Evolutionary conservation across 2,113 vertebrate genomes (phyloP).

Genomic region (Octodon degus): DNA sequence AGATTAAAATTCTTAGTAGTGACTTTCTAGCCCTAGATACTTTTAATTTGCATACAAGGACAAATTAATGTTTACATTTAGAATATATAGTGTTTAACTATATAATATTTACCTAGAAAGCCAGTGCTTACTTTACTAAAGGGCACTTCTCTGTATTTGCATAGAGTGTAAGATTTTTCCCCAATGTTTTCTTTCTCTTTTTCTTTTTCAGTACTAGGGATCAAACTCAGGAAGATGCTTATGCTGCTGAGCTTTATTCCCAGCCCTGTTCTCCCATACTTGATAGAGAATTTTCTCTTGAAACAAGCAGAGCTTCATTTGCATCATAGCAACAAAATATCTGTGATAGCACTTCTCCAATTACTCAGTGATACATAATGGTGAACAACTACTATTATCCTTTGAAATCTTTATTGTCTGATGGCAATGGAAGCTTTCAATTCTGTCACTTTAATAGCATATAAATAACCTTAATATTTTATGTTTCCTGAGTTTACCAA

Average conservation of each 20-base stretch:
- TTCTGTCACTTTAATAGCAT: background rate
- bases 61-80: background rate
- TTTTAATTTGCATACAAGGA: slow-evolving; percentile 14
- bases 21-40: background rate
- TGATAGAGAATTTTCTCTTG: background rate
- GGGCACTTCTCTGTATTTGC: background rate
- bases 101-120: background rate
- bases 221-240: too few species aligned
- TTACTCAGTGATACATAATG: background rate
- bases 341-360: background rate
- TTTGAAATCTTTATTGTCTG: background rate
- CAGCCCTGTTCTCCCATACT: background rate
- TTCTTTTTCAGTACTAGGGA: too few species aligned
- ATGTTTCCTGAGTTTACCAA: background rate
- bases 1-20: slow-evolving; percentile 29
- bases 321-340: background rate
- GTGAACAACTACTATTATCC: background rate
- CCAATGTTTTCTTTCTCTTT: too few species aligned
- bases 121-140: background rate
- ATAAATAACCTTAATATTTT: background rate
- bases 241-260: too few species aligned
- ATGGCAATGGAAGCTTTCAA: too few species aligned
- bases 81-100: background rate
- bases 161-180: background rate
- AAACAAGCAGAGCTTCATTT: background rate